Base-by-base conservation (phyloP, 2,888 invertebrate species). In the Idaea dimidiata region DNA sequence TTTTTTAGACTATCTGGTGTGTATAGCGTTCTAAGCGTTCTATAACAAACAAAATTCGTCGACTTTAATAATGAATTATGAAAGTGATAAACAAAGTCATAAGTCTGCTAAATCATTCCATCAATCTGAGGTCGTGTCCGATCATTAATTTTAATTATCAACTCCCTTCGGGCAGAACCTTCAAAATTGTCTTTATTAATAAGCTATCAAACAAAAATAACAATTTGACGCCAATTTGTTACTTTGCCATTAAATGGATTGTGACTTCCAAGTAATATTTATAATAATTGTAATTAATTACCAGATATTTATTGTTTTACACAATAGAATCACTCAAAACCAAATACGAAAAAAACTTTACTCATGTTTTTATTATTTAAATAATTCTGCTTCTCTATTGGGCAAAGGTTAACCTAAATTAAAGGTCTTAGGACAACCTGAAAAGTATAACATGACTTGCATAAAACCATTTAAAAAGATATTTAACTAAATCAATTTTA, bases 71-170 rank as follows among this genome's bases (percentile, higher is more conserved):
- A 67, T 54, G 62, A 65, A 65, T 67, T 65, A 67, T 65, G 63
- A 58, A 67, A 67, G 67, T 63, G 65, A 63, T 67, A 65, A 67
- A 67, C 67, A 65, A 64, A 65, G 67, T 63, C 64, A 65, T 67
- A 63, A 67, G 65, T 63, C 63, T 55, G 33, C 60, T 61, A 62
- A 65, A 67, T 65, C 67, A 61, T 60, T 59, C 60, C 67, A 67
- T 67, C 67, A 67, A 65, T 67, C 64, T 65, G 67, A 58, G 67
- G 64, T 60, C 67, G 60, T 31, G 58, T 43, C 54, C 62, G 57
- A 61, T 63, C 67, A 63, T 67, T 67, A 67, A 67, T 67, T 67
- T 67, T 65, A 65, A 67, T 67, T 65, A 63, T 62, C 54, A 67
- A 60, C 24, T 64, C 17, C 43, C 33, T 17, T 24, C 16, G 17